Percentiles rank a stretch among this genome's conserved stretches.
Evolutionary conservation across 2,888 invertebrate genomes (phyloP).

Genomic region (Bhutanitis thaidina): DNA sequence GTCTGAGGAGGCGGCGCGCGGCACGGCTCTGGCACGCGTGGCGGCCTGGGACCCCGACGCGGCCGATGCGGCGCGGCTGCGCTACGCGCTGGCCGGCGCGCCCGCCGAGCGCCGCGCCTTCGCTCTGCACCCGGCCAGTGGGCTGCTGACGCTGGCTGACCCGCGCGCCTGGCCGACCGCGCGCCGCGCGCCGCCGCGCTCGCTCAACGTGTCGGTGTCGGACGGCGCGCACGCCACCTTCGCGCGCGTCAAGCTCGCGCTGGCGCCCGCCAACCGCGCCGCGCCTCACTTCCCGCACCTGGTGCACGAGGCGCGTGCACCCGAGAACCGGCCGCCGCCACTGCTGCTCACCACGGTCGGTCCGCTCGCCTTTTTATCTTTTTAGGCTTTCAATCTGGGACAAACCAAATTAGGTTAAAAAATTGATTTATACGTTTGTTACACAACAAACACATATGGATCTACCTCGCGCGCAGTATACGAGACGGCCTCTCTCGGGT

Average conservation of each 20-base stretch:
- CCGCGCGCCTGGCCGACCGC: conserved; percentile 66
- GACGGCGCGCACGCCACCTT: conserved; percentile 97
- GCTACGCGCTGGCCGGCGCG: conserved; percentile 86
- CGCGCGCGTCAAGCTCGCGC: conserved; percentile 88
- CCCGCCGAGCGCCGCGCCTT: conserved; percentile 41
- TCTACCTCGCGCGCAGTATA: no score
- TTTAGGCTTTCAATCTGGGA: no score
- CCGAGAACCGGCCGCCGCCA: conserved; percentile 90
- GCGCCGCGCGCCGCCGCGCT: conserved; percentile 71
- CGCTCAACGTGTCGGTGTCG: conserved; percentile 94
- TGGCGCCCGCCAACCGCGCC: conserved; percentile 88
- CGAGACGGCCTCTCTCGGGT: no score
- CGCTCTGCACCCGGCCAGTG: conserved; percentile 47
- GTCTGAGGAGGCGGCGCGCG: conserved; percentile 90
- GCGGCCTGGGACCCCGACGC: conserved; percentile 93
- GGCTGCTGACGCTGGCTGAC: conserved; percentile 50
- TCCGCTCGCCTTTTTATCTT: neutral
- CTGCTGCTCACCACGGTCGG: conserved; percentile 84
- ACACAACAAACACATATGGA: no score
- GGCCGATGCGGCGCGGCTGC: conserved; percentile 86
- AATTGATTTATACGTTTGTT: no score
- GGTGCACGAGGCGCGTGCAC: conserved; percentile 87
- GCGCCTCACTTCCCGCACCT: conserved; percentile 89
- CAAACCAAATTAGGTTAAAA: no score
- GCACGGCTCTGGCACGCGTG: conserved; percentile 92